Evolutionary conservation across 2,113 vertebrate genomes (phyloP).

Genomic region (Planiliza haematocheilus): DNA sequence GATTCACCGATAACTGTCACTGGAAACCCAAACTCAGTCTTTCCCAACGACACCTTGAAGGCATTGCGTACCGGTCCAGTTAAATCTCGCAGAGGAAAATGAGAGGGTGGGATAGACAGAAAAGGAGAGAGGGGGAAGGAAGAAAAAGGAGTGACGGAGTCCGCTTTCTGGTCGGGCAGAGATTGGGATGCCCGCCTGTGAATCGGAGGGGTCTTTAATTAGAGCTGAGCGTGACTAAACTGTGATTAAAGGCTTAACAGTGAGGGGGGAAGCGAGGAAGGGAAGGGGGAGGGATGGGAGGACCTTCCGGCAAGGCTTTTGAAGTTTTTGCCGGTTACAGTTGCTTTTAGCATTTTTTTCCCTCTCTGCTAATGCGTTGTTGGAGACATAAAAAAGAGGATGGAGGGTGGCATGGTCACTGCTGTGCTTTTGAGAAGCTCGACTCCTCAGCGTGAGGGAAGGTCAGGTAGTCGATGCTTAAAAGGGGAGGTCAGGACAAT

Average conservation of each 20-base stretch:
- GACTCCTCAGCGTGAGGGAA: conserved; percentile 24
- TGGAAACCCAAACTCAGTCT: conserved; percentile 67
- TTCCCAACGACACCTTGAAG: conserved; percentile 67
- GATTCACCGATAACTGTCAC: conserved; percentile 38
- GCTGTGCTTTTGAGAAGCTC: conserved; percentile 35
- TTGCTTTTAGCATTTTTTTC: conserved; percentile 71
- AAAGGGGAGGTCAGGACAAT: conserved; percentile 16
- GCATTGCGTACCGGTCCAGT: conserved; percentile 44
- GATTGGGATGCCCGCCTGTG: conserved; percentile 70
- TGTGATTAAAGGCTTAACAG: conserved; percentile 85
- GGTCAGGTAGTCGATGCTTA: conserved; percentile 47
- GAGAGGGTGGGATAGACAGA: conserved; percentile 36
- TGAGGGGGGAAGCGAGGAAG: conserved; percentile 51
- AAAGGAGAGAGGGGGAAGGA: conserved; percentile 14
- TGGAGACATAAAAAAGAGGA: conserved; percentile 65
- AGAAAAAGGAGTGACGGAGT: conserved; percentile 44
- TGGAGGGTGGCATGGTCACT: conserved; percentile 33
- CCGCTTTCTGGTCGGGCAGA: conserved; percentile 71
- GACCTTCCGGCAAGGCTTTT: conserved; percentile 77
- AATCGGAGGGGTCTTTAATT: conserved; percentile 85
- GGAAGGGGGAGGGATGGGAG: conserved; percentile 11
- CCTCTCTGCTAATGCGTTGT: conserved; percentile 56
- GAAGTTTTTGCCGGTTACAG: conserved; percentile 77
- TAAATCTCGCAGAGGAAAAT: conserved; percentile 52
- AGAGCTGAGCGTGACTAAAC: conserved; percentile 85